phyloP scores from a whole-genome alignment of 2,888 invertebrate genomes.

The Panopea generosa region DNA sequence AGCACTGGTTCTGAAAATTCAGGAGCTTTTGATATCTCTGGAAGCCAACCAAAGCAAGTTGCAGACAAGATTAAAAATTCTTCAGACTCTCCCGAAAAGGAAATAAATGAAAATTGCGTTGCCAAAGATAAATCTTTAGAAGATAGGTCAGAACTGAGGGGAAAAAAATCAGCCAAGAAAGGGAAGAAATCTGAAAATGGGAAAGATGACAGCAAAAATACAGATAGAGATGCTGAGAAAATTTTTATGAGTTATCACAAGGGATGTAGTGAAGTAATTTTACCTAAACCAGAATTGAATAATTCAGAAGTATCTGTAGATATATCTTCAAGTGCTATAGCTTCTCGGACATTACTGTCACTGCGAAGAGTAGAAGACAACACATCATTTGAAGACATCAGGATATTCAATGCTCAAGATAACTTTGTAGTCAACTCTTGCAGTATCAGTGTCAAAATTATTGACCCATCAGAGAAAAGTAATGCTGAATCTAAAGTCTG shows the following conservation, averaged over 20 bases:
- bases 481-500: neutral
- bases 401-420: conserved; percentile 71
- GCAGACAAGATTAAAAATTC: too few relatives aligned
- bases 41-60: too few relatives aligned
- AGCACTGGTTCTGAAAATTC: too few relatives aligned
- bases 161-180: neutral
- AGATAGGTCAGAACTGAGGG: neutral
- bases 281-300: neutral
- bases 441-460: conserved; percentile 46
- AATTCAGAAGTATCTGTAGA: too few relatives aligned
- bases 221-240: neutral
- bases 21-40: too few relatives aligned
- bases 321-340: conserved; percentile 19
- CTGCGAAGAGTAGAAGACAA: conserved; percentile 55
- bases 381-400: conserved; percentile 54
- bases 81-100: too few relatives aligned
- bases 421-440: conserved; percentile 74
- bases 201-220: neutral
- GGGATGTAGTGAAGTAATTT: conserved; percentile 10
- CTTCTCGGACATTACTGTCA: conserved; percentile 67
- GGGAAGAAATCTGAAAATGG: neutral
- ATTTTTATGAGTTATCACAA: neutral
- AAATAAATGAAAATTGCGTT: neutral
- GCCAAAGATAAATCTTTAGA: too few relatives aligned
- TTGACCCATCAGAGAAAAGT: conserved; percentile 6